phyloP scores from a whole-genome alignment of 2,113 vertebrate genomes.

The Blennius ocellaris region DNA sequence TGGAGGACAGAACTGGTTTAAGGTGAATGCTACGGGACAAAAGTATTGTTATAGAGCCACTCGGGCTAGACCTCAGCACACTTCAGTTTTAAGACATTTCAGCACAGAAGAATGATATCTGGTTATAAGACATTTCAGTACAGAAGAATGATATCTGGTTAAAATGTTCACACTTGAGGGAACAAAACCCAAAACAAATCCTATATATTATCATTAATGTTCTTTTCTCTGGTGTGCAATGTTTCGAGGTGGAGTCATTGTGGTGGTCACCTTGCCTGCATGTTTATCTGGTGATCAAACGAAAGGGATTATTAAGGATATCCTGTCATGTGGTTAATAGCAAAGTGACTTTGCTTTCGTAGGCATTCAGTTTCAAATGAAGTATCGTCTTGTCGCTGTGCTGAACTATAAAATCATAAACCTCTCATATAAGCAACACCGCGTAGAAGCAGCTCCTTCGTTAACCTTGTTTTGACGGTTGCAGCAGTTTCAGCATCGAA shows the following conservation, averaged over 20 bases:
- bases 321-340: not conserved
- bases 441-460: not conserved
- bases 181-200: too few relatives aligned
- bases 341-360: not conserved
- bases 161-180: too few relatives aligned
- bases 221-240: not conserved
- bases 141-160: too few relatives aligned
- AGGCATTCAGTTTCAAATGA: not conserved
- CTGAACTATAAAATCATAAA: not conserved
- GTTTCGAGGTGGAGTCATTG: not conserved
- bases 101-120: too few relatives aligned
- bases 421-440: constrained; percentile 5
- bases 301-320: not conserved
- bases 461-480: constrained; percentile 30
- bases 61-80: too few relatives aligned
- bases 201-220: too few relatives aligned
- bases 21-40: too few relatives aligned
- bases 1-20: too few relatives aligned
- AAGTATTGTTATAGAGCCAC: too few relatives aligned
- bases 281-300: constrained; percentile 1
- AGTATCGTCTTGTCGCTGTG: not conserved
- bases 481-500: constrained; percentile 26
- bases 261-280: not conserved
- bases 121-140: too few relatives aligned
- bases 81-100: too few relatives aligned